Evolutionary conservation across 2,797 vertebrate genomes (phyloP).

Genomic region (Pyrrhura leucotis): DNA sequence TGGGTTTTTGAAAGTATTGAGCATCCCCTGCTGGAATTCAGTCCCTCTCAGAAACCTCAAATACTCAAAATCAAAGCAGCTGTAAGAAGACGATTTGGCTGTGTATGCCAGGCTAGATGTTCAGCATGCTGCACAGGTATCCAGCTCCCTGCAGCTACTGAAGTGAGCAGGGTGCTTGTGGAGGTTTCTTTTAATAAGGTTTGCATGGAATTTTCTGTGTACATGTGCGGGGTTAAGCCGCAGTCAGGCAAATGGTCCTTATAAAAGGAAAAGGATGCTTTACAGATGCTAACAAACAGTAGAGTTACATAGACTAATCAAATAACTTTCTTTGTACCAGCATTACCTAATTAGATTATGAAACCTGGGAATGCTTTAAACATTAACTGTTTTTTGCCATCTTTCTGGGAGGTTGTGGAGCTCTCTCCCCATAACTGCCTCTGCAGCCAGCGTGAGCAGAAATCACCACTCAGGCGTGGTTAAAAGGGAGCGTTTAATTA

Average conservation of each 20-base stretch:
- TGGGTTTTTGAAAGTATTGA: neutral
- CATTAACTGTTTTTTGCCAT: neutral
- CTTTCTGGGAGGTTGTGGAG: neutral
- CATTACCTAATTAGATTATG: neutral
- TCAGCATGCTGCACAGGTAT: accelerated
- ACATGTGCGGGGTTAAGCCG: accelerated
- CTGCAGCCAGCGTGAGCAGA: accelerated
- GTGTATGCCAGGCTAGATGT: neutral
- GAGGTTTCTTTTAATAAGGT: neutral
- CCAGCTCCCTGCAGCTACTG: neutral
- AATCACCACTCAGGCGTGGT: accelerated
- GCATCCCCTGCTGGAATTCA: conserved; percentile 51
- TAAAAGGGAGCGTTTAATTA: neutral
- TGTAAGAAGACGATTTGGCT: accelerated
- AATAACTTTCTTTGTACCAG: neutral
- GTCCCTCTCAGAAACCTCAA: neutral
- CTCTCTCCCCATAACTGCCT: accelerated
- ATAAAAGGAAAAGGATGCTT: neutral
- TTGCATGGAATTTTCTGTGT: neutral
- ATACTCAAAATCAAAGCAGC: neutral
- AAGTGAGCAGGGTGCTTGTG: accelerated
- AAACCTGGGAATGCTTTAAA: neutral
- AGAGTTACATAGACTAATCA: neutral
- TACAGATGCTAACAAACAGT: neutral
- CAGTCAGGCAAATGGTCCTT: neutral